Conservation (phyloP, 2,888 invertebrate genomes). For the Steinernema carpocapsae region DNA sequence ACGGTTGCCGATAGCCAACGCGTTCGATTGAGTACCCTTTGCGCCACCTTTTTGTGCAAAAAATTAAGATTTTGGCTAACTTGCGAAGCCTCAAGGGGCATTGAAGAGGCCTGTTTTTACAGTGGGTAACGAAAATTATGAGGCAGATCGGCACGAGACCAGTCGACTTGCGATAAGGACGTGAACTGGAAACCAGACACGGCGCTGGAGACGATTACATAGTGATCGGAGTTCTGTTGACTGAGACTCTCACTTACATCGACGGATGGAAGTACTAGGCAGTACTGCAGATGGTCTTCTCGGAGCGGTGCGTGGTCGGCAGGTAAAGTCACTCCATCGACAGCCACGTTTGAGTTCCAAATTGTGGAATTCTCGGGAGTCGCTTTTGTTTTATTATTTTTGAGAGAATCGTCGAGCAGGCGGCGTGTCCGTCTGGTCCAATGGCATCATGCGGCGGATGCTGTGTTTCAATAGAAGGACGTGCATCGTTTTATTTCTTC, state of each 20-base stretch:
- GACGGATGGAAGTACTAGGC: background rate
- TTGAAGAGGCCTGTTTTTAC: background rate
- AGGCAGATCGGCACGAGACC: conserved; percentile 29
- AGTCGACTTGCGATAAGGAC: conserved; percentile 29
- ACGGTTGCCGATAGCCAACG: background rate
- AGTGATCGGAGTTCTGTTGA: background rate
- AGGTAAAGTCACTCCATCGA: too few relatives aligned
- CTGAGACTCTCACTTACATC: conserved; percentile 9
- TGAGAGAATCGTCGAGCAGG: too few relatives aligned
- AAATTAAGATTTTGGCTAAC: background rate
- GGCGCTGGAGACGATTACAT: conserved; percentile 1
- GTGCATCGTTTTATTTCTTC: too few relatives aligned
- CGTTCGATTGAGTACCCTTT: background rate
- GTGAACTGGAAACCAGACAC: conserved; percentile 6
- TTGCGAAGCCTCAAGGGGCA: background rate
- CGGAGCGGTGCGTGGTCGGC: too few relatives aligned
- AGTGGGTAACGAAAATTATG: background rate
- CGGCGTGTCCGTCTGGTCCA: too few relatives aligned
- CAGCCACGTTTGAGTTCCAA: too few relatives aligned
- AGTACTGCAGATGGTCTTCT: too few relatives aligned
- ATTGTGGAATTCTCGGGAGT: too few relatives aligned
- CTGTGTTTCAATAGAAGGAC: too few relatives aligned
- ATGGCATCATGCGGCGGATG: too few relatives aligned
- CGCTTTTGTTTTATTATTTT: too few relatives aligned
- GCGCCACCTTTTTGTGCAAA: background rate